phyloP scores from a whole-genome alignment of 2,113 vertebrate genomes.

The Colistium nudipinnis region DNA sequence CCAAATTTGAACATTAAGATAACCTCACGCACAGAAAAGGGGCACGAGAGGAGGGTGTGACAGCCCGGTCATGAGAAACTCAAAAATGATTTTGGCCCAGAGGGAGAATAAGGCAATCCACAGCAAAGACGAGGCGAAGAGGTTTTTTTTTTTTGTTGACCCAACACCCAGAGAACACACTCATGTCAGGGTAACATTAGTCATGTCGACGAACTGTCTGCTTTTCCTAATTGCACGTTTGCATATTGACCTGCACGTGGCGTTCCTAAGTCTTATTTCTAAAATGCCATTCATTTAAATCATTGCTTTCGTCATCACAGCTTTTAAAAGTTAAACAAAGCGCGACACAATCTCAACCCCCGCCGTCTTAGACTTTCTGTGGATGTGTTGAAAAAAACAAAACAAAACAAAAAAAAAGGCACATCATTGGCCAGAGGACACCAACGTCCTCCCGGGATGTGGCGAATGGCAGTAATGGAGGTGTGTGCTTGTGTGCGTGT shows the following conservation, averaged over 20 bases:
- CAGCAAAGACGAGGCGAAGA: constrained; percentile 10
- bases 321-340: neutral
- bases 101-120: constrained; percentile 20
- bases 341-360: constrained; percentile 17
- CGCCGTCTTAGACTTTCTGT: constrained; percentile 1
- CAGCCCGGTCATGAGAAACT: constrained; percentile 4
- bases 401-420: too few relatives aligned
- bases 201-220: constrained; percentile 14
- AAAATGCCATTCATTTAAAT: constrained; percentile 27
- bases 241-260: constrained; percentile 25
- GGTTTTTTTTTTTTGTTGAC: constrained; percentile 4
- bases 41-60: constrained; percentile 11
- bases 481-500: constrained; percentile 15
- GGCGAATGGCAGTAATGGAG: constrained; percentile 22
- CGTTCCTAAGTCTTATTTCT: neutral
- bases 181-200: neutral
- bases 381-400: constrained; percentile 20
- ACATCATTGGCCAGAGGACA: constrained; percentile 25
- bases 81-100: constrained; percentile 17
- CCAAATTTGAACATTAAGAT: too few relatives aligned
- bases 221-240: constrained; percentile 39
- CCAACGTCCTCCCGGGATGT: constrained; percentile 39
- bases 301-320: constrained; percentile 4
- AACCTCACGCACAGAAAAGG: too few relatives aligned
- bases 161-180: neutral